These are phyloP conservation scores for Ptychadena robeensis DNA, from an alignment of 2,797 vertebrate genomes.

Conservation along the genomic window DNA sequence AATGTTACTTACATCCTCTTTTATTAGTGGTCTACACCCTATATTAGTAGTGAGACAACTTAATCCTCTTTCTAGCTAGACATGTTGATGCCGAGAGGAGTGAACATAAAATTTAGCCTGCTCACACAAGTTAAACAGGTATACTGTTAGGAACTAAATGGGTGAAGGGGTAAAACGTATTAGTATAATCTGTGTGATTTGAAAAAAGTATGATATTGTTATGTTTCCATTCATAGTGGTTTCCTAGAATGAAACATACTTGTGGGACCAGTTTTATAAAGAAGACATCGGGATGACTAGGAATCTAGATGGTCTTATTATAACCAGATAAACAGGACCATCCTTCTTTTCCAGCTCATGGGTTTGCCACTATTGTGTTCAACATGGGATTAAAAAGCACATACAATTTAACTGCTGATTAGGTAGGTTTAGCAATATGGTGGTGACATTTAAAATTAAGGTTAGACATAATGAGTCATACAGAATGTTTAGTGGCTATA, in stretches of 20 bases:
- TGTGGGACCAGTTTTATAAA: conserved; percentile 15
- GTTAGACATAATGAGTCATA: too few species aligned
- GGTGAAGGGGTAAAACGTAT: conserved; percentile 28
- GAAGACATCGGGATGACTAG: not conserved
- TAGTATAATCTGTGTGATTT: conserved; percentile 41
- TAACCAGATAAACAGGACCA: not conserved
- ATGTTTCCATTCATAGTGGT: conserved; percentile 33
- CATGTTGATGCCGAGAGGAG: conserved; percentile 36
- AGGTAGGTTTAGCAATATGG: too few species aligned
- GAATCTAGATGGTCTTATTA: not conserved
- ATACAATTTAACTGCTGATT: too few species aligned
- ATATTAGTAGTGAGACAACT: conserved; percentile 52
- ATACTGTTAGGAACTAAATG: conserved; percentile 21
- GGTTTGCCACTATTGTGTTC: not conserved
- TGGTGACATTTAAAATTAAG: too few species aligned
- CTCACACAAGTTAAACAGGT: conserved; percentile 46
- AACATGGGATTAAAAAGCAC: not conserved
- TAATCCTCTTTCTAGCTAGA: conserved; percentile 52
- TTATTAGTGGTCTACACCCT: conserved; percentile 44
- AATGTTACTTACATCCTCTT: conserved; percentile 32
- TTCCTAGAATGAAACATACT: conserved; percentile 14
- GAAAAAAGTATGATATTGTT: conserved; percentile 19
- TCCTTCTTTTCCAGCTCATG: not conserved
- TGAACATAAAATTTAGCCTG: conserved; percentile 34
- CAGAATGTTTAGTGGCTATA: too few species aligned